These are phyloP conservation scores for Lepisosteus osseus DNA, from an alignment of 2,113 vertebrate genomes.

Conservation along the genomic window DNA sequence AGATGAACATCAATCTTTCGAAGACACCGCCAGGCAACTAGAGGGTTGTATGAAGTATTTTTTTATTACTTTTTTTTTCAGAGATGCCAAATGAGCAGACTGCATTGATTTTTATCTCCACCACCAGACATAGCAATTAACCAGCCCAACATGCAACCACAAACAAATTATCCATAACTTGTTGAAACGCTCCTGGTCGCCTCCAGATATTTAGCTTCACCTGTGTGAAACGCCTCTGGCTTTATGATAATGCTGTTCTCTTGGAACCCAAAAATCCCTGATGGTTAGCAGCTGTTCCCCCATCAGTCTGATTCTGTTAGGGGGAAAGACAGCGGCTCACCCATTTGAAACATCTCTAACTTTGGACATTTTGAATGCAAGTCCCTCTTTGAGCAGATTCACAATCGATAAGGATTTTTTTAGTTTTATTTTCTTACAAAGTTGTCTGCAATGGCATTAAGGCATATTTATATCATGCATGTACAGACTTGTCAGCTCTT, in stretches of 20 bases:
- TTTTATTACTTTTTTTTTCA: conserved; percentile 35
- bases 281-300: conserved; percentile 31
- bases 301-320: neutral
- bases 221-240: conserved; percentile 35
- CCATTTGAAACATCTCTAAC: neutral
- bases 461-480: conserved; percentile 55
- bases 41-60: conserved; percentile 56
- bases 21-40: conserved; percentile 54
- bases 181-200: conserved; percentile 51
- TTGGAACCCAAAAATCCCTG: conserved; percentile 15
- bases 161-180: conserved; percentile 33
- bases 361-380: neutral
- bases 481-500: conserved; percentile 59
- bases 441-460: conserved; percentile 51
- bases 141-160: conserved; percentile 31
- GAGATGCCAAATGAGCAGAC: conserved; percentile 7
- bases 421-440: conserved; percentile 28
- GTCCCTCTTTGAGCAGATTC: too few relatives aligned
- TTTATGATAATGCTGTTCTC: neutral
- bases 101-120: conserved; percentile 49
- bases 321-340: neutral
- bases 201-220: conserved; percentile 50
- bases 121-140: conserved; percentile 54
- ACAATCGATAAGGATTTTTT: too few relatives aligned
- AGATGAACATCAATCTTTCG: conserved; percentile 60